Conservation (phyloP, 2,113 vertebrate species). For the Pristiophorus japonicus region DNA sequence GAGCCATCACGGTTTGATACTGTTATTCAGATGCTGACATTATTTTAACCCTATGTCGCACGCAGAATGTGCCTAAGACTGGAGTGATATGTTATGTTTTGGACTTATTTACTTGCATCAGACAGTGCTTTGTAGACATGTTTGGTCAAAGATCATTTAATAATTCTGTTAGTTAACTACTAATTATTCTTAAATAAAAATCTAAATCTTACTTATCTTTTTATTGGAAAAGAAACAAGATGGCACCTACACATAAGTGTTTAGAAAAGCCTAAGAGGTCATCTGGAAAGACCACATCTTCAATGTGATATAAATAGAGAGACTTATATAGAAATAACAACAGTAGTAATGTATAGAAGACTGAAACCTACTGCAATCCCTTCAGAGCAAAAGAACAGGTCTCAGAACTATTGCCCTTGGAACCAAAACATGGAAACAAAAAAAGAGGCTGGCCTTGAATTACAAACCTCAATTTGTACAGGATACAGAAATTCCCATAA, state of each 20-base stretch:
- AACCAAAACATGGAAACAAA: too few species aligned
- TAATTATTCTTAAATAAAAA: background rate
- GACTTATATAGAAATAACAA: too few species aligned
- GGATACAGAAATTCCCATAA: background rate
- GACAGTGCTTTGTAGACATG: background rate
- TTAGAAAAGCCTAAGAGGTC: background rate
- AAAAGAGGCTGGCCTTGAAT: too few species aligned
- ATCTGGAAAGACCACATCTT: background rate
- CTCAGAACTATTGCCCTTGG: too few species aligned
- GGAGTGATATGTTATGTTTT: background rate
- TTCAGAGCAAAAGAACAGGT: too few species aligned
- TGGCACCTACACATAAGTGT: background rate
- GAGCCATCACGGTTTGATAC: background rate
- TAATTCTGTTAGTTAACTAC: background rate
- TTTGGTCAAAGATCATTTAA: background rate
- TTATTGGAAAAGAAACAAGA: background rate
- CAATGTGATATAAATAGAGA: background rate
- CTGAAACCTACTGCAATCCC: too few species aligned
- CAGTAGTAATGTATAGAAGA: too few species aligned
- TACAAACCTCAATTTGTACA: too few species aligned
- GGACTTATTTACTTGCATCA: background rate
- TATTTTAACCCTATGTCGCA: background rate
- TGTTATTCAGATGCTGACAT: background rate
- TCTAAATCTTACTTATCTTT: background rate
- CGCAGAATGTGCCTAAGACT: background rate